Percentiles rank a stretch among this genome's conserved stretches.
Conservation (phyloP, 1,140 invertebrate species). For the Drosophila subobscura region DNA sequence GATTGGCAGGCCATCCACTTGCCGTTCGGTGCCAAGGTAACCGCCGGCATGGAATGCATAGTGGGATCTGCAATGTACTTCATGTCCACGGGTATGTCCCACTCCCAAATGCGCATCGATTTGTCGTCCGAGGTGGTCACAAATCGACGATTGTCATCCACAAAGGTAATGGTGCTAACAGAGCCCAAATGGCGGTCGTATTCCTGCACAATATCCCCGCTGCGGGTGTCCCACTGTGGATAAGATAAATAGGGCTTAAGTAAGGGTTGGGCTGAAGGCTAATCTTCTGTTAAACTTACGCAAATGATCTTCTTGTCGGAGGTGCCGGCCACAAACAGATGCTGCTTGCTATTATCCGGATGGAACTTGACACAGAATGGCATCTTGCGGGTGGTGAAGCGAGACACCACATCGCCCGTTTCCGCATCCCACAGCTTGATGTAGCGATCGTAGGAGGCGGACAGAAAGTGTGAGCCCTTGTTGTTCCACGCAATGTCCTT, state of each 20-base stretch:
- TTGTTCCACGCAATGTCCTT: conserved; percentile 98
- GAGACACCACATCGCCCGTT: conserved; percentile 95
- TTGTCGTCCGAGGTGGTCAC: conserved; percentile 99
- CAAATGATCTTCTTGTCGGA: conserved; percentile 99
- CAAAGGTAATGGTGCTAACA: conserved; percentile 99
- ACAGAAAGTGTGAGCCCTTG: conserved; percentile 95
- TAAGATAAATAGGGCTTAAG: conserved; percentile 22
- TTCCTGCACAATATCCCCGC: conserved; percentile 98
- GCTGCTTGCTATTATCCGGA: conserved; percentile 98
- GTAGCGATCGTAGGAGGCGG: conserved; percentile 95
- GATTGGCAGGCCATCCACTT: conserved; percentile 99
- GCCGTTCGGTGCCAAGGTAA: conserved; percentile 96
- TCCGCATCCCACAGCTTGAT: conserved; percentile 99
- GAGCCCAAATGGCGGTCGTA: conserved; percentile 99
- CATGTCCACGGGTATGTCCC: conserved; percentile 99
- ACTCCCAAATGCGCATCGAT: conserved; percentile 99
- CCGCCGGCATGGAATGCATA: conserved; percentile 99
- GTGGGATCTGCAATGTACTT: conserved; percentile 99
- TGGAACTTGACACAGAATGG: conserved; percentile 99
- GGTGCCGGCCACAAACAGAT: conserved; percentile 98
- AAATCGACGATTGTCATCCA: conserved; percentile 98
- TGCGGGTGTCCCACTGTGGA: conserved; percentile 96
- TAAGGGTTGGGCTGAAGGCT: neutral
- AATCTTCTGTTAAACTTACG: conserved; percentile 87
- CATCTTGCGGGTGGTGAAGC: conserved; percentile 97